A percentile compares a stretch with the other conserved stretches of the same genome.
These are phyloP conservation scores for Furnarius figulus DNA, from an alignment of 2,113 vertebrate genomes.

Conservation along the genomic window DNA sequence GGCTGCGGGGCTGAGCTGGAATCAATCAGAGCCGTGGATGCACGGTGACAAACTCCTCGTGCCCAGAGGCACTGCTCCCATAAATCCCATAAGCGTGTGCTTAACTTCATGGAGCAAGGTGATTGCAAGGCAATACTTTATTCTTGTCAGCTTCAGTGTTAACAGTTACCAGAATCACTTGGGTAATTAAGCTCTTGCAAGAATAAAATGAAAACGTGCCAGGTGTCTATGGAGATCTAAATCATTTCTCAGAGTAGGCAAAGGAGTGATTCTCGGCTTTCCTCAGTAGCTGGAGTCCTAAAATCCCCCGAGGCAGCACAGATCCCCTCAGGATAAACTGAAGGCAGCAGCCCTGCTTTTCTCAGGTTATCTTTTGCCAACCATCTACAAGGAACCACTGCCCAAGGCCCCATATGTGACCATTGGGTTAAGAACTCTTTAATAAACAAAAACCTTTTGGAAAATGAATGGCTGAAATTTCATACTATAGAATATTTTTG, in stretches of 20 bases:
- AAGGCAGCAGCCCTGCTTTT: background rate
- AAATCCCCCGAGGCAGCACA: background rate
- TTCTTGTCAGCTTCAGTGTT: constrained; percentile 3
- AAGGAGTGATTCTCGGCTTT: background rate
- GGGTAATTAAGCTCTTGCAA: constrained; percentile 40
- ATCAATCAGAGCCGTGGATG: background rate
- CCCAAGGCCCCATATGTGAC: fast-evolving
- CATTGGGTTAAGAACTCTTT: background rate
- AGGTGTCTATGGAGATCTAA: constrained; percentile 17
- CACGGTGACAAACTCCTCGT: fast-evolving
- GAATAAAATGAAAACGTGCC: background rate
- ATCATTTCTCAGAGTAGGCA: constrained; percentile 15
- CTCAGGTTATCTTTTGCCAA: background rate
- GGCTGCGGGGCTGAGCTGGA: background rate
- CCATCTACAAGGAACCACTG: background rate
- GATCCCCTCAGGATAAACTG: background rate
- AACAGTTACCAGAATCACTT: constrained; percentile 10
- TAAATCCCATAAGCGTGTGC: background rate
- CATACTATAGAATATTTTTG: background rate
- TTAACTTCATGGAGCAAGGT: background rate
- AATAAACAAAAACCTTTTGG: background rate
- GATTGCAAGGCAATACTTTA: constrained; percentile 10
- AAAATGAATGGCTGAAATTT: background rate
- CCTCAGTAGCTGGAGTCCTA: background rate
- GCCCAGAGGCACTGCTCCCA: background rate